phyloP scores from a whole-genome alignment of 2,797 vertebrate species.

The Erpetoichthys calabaricus region DNA sequence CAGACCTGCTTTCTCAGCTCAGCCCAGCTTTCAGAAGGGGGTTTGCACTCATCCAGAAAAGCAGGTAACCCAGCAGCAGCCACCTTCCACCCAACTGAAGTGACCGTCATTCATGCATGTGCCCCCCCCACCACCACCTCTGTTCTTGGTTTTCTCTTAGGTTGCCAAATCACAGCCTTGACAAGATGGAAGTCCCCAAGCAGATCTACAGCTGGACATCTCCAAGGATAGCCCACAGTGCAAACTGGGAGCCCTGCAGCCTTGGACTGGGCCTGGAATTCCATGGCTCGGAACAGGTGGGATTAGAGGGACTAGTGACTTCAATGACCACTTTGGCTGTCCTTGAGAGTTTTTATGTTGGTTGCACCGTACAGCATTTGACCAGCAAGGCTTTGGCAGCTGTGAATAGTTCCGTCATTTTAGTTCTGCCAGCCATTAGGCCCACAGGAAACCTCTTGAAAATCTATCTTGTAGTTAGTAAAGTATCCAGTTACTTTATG shows the following conservation, averaged over 20 bases:
- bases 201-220: slow-evolving; percentile 53
- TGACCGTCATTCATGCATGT: too few species aligned
- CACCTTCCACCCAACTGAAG: not conserved
- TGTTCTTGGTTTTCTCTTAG: slow-evolving; percentile 22
- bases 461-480: too few species aligned
- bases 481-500: too few species aligned
- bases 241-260: slow-evolving; percentile 46
- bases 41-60: slow-evolving; percentile 32
- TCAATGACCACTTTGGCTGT: too few species aligned
- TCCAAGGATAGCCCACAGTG: slow-evolving; percentile 37
- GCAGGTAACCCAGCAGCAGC: slow-evolving; percentile 30
- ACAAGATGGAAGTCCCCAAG: slow-evolving; percentile 45
- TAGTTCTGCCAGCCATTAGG: too few species aligned
- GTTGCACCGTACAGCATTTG: too few species aligned
- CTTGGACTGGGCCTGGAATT: slow-evolving; percentile 47
- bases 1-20: slow-evolving; percentile 54
- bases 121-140: not conserved
- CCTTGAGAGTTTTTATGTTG: too few species aligned
- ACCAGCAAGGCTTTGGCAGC: too few species aligned
- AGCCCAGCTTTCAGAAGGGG: slow-evolving; percentile 53
- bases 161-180: slow-evolving; percentile 28
- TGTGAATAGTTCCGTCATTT: too few species aligned
- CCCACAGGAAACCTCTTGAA: too few species aligned
- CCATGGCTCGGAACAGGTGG: slow-evolving; percentile 42
- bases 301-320: slow-evolving; percentile 1